Evolutionary conservation across 2,888 invertebrate species (phyloP), one percentile per base, ranked within the genome.

Genomic region (Penaeus monodon): DNA sequence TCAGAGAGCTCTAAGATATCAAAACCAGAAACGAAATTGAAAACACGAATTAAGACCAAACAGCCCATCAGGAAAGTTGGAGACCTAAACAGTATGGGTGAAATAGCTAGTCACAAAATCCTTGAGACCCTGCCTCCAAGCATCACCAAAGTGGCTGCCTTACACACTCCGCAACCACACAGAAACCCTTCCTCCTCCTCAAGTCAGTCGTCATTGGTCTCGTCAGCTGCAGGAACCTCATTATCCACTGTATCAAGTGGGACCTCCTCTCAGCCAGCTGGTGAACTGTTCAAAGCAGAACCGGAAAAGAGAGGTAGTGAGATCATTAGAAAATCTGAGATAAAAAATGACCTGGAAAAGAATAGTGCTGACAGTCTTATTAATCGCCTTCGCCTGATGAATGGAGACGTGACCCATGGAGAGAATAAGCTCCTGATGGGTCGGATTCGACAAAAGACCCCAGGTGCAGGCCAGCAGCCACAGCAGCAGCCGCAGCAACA

Each of bases 401-500:
- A 89, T 76, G 89, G 89, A 27, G 89, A 89, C 44, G 68, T 88
- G 49, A 79, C 79, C 68, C 88, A 88, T 38, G 64, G 79, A 12
- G 89, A 86, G 74, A 57, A 20, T 20, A 89, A 86, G 76, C 63
- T 86, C 33, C 2, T 77, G 29, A 38, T 86, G 44, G 83, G 86
- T 17, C 83, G 86, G 10, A 73, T 83, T 12, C 64, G 86, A 57
- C 86, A 87, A 73, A 83, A 44, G 70, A n/a, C 77, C 83, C 77
- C 33, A 29, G 74, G 70, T 44, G 57, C n/a, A 38, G 84, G 57
- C 68, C 79, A 68, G 81, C 85, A 84, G 91, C 91, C 65, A 91
- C 91, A n/a, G 90, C 91, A 90, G 90, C 91, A 88, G 91, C 92
- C 91, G 91, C 38, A 14, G 44, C 90, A 33, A 29, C 88, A 64